phyloP scores from a whole-genome alignment of 2,888 invertebrate genomes.

The Epistrophe grossulariae region DNA sequence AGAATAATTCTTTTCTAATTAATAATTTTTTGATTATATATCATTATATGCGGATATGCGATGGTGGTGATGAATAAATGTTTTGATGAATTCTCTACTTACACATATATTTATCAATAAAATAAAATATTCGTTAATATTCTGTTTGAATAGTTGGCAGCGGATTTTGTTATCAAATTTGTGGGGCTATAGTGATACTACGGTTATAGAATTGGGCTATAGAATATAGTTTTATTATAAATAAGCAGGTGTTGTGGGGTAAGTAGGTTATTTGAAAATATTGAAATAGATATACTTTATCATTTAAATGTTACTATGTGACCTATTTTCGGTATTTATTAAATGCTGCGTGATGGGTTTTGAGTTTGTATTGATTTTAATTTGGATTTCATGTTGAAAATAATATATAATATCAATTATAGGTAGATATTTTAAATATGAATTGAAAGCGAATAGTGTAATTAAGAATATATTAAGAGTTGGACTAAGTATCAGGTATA shows the following conservation, averaged over 20 bases:
- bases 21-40: constrained; percentile 33
- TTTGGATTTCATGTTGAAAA: background rate
- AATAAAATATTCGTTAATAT: constrained; percentile 27
- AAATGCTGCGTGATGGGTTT: background rate
- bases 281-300: background rate
- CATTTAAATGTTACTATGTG: background rate
- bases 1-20: constrained; percentile 49
- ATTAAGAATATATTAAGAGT: too few relatives aligned
- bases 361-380: background rate
- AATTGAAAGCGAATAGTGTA: background rate
- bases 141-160: constrained; percentile 34
- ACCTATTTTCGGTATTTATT: background rate
- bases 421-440: background rate
- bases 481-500: too few relatives aligned
- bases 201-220: background rate
- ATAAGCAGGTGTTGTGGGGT: background rate
- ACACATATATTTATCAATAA: background rate
- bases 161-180: constrained; percentile 29
- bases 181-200: background rate
- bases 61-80: constrained; percentile 10
- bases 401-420: background rate
- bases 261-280: background rate
- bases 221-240: background rate
- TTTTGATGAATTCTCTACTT: constrained; percentile 2
- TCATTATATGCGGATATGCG: background rate